phyloP scores from a whole-genome alignment of 92 coral and sea anemone species.

The Heliopora coerulea region DNA sequence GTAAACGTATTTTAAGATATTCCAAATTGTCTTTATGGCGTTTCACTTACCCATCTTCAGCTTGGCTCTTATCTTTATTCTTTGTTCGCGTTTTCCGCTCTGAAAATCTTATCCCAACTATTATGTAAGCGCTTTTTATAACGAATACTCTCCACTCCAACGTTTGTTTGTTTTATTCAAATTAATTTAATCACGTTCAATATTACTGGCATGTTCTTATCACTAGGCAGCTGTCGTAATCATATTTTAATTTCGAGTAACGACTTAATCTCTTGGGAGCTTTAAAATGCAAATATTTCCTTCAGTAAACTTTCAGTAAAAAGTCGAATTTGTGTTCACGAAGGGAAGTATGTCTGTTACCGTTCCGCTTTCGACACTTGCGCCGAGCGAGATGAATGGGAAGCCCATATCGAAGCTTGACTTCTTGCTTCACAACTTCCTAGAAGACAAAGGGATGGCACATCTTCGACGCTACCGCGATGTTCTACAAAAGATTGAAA shows the following conservation, averaged over 20 bases:
- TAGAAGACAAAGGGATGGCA: constrained; percentile 19
- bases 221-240: constrained; percentile 12
- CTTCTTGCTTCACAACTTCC: constrained; percentile 4
- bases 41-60: too few species aligned
- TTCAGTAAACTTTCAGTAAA: too few species aligned
- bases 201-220: not conserved
- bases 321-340: not conserved
- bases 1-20: too few species aligned
- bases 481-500: constrained; percentile 20
- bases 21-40: too few species aligned
- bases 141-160: too few species aligned
- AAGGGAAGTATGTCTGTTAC: not conserved
- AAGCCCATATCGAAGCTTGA: constrained; percentile 6
- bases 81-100: too few species aligned
- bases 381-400: constrained; percentile 9
- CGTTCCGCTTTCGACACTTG: not conserved
- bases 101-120: too few species aligned
- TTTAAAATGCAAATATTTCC: constrained; percentile 25
- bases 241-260: not conserved
- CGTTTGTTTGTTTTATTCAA: not conserved
- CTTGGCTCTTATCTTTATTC: too few species aligned
- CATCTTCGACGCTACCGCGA: constrained; percentile 28
- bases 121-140: too few species aligned
- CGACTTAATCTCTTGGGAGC: constrained; percentile 28
- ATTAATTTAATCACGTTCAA: not conserved